phyloP scores from a whole-genome alignment of 2,888 invertebrate species.

The Coronaproctus castanopsis region DNA sequence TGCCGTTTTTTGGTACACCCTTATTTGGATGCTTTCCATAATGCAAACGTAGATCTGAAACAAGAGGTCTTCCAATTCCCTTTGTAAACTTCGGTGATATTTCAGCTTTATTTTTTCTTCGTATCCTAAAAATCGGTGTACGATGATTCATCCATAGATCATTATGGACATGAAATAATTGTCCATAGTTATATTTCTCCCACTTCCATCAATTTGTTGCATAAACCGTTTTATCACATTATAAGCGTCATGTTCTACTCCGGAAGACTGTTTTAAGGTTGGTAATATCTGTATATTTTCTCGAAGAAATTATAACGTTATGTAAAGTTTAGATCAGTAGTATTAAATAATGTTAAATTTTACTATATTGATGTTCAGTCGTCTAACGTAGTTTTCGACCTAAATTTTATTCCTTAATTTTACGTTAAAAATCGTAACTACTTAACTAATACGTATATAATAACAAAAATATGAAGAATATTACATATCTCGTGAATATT shows the following conservation, averaged over 20 bases:
- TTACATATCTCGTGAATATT: too few species aligned
- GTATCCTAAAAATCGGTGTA: not conserved
- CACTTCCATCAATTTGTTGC: not conserved
- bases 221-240: not conserved
- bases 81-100: not conserved
- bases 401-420: too few species aligned
- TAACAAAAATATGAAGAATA: too few species aligned
- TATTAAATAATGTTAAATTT: too few species aligned
- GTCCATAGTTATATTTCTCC: not conserved
- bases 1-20: not conserved
- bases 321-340: too few species aligned
- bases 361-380: too few species aligned
- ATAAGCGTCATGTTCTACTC: not conserved
- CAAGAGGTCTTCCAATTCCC: not conserved
- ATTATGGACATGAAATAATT: not conserved
- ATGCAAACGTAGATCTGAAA: not conserved
- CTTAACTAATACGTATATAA: too few species aligned
- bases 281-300: too few species aligned
- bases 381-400: too few species aligned
- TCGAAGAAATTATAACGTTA: too few species aligned
- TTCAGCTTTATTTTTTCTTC: not conserved
- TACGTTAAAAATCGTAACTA: too few species aligned
- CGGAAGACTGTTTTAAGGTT: too few species aligned
- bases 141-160: not conserved
- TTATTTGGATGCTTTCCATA: not conserved